These are phyloP conservation scores for Aeoliscus strigatus DNA, from an alignment of 2,797 vertebrate species.

Conservation along the genomic window DNA sequence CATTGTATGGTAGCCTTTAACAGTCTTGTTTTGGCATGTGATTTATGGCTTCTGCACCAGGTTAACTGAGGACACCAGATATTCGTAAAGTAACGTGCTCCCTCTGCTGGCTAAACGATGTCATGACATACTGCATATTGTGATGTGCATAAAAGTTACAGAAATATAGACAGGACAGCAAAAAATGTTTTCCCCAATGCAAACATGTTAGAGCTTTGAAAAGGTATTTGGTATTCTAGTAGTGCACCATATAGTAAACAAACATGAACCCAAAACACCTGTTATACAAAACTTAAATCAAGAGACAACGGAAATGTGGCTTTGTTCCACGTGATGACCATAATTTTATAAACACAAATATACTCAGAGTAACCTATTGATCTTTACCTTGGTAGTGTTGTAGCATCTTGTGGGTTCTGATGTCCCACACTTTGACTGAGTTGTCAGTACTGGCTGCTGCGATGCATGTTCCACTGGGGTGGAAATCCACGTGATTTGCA, in stretches of 20 bases:
- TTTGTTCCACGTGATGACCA: too few species aligned
- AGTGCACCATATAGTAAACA: too few species aligned
- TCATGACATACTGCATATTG: slow-evolving; percentile 22
- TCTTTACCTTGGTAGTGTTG: slow-evolving; percentile 91
- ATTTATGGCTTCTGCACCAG: slow-evolving; percentile 5
- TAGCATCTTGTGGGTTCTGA: slow-evolving; percentile 88
- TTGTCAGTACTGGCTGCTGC: slow-evolving; percentile 86
- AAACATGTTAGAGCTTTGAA: too few species aligned
- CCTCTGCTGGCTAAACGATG: slow-evolving; percentile 53
- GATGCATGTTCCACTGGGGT: slow-evolving; percentile 89
- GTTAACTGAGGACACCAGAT: slow-evolving; percentile 8
- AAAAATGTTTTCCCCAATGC: too few species aligned
- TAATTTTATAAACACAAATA: too few species aligned
- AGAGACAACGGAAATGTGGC: too few species aligned
- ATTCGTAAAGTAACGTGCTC: slow-evolving; percentile 16
- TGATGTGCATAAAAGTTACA: too few species aligned
- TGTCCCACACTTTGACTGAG: slow-evolving; percentile 94
- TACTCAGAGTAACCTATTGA: not conserved
- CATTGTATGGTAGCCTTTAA: slow-evolving; percentile 4
- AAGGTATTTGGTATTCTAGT: too few species aligned
- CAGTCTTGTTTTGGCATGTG: slow-evolving; percentile 4
- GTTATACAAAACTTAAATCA: too few species aligned
- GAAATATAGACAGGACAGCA: too few species aligned
- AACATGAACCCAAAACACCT: too few species aligned
- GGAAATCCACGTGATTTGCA: slow-evolving; percentile 88